These are phyloP conservation scores for Phaetusa simplex DNA, from an alignment of 2,113 vertebrate species.

Conservation along the genomic window DNA sequence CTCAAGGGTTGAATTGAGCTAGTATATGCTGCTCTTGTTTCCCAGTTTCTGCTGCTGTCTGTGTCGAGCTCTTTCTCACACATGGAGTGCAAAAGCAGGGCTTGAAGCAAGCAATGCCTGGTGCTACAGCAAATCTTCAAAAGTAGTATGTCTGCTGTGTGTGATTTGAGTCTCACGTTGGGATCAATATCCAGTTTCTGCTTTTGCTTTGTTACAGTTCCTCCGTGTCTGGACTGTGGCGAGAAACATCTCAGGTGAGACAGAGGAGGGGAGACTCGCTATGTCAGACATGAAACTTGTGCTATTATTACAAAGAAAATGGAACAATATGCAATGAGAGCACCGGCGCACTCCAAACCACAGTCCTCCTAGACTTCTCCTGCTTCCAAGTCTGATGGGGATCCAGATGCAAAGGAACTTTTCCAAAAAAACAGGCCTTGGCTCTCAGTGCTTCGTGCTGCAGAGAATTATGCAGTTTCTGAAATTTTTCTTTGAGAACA, in stretches of 20 bases:
- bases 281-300: conserved; percentile 29
- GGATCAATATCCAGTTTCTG: background rate
- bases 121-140: background rate
- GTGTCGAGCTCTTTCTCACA: background rate
- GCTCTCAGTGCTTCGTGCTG: conserved; percentile 47
- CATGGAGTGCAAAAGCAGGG: background rate
- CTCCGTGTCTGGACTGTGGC: background rate
- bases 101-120: background rate
- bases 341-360: conserved; percentile 49
- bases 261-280: background rate
- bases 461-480: conserved; percentile 50
- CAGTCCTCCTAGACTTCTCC: conserved; percentile 47
- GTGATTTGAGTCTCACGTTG: background rate
- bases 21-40: background rate
- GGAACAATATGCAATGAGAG: conserved; percentile 44
- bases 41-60: background rate
- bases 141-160: background rate
- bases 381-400: conserved; percentile 56
- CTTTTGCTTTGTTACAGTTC: background rate
- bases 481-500: conserved; percentile 58
- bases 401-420: conserved; percentile 69
- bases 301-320: conserved; percentile 33
- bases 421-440: conserved; percentile 65
- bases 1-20: background rate
- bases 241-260: background rate